phyloP scores from a whole-genome alignment of 2,888 invertebrate species.

The Microdon myrmicae region DNA sequence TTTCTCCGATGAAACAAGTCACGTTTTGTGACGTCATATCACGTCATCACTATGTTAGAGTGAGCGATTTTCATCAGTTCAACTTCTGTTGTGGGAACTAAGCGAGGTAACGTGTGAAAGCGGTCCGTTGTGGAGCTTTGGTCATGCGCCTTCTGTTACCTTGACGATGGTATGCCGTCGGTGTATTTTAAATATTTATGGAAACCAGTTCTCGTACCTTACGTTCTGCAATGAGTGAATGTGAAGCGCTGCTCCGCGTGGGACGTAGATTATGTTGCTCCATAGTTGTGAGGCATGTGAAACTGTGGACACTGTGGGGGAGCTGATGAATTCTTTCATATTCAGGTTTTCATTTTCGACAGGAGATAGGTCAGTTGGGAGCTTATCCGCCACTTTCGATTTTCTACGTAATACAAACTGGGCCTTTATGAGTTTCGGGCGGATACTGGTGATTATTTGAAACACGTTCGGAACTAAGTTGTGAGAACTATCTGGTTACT shows the following conservation, averaged over 20 bases:
- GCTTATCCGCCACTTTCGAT: constrained; percentile 39
- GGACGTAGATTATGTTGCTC: constrained; percentile 17
- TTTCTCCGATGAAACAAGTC: constrained; percentile 7
- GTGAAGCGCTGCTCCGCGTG: constrained; percentile 9
- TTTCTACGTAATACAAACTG: too few species aligned
- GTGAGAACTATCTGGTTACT: too few species aligned
- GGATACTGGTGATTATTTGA: too few species aligned
- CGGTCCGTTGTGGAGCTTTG: constrained; percentile 24
- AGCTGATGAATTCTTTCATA: constrained; percentile 27
- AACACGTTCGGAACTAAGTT: too few species aligned
- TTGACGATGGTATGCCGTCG: too few species aligned
- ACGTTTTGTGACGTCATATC: constrained; percentile 36
- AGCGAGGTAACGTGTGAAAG: constrained; percentile 37
- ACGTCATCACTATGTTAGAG: constrained; percentile 26
- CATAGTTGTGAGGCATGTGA: too few species aligned
- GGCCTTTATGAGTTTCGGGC: too few species aligned
- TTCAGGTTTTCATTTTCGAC: constrained; percentile 16
- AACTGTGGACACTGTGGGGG: constrained; percentile 15
- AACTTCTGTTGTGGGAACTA: constrained; percentile 24
- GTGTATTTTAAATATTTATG: too few species aligned
- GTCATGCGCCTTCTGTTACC: constrained; percentile 42
- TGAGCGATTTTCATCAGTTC: constrained; percentile 8
- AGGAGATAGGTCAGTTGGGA: constrained; percentile 40
- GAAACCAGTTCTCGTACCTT: too few species aligned
- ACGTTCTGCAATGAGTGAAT: too few species aligned